Conservation (phyloP, 1,140 invertebrate species). For the Euura saliciscinereae region DNA sequence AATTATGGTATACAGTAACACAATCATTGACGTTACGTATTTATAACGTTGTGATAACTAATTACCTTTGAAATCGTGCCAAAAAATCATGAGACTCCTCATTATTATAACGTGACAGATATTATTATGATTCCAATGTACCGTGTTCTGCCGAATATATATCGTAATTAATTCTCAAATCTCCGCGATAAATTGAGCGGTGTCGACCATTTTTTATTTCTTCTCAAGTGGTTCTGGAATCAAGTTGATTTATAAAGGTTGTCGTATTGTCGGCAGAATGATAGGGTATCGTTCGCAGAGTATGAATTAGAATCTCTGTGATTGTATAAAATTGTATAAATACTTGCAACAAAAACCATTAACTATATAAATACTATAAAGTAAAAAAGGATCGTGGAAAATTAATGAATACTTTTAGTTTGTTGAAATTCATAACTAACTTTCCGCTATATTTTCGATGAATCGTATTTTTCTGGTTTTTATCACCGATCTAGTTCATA, state of each 20-base stretch:
- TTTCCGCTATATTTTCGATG: neutral
- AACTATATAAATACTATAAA: neutral
- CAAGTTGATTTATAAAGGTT: no score
- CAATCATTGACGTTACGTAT: neutral
- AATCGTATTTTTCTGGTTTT: neutral
- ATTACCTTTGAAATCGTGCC: conserved; percentile 1
- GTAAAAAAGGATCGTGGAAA: neutral
- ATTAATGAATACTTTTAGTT: neutral
- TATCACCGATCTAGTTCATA: neutral
- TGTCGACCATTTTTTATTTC: no score
- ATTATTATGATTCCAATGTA: neutral
- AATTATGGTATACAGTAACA: neutral
- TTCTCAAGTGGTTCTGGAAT: no score
- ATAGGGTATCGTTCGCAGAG: no score
- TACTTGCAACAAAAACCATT: neutral
- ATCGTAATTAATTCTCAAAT: no score
- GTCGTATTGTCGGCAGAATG: no score
- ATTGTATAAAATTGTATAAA: conserved; percentile 8
- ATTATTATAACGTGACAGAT: neutral
- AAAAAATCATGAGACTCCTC: neutral
- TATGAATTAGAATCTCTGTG: neutral
- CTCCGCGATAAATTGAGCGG: no score
- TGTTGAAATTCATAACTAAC: neutral
- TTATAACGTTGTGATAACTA: neutral
- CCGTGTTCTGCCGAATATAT: no score